Evolutionary conservation across 2,888 invertebrate genomes (phyloP).

Genomic region (Neria commutata): DNA sequence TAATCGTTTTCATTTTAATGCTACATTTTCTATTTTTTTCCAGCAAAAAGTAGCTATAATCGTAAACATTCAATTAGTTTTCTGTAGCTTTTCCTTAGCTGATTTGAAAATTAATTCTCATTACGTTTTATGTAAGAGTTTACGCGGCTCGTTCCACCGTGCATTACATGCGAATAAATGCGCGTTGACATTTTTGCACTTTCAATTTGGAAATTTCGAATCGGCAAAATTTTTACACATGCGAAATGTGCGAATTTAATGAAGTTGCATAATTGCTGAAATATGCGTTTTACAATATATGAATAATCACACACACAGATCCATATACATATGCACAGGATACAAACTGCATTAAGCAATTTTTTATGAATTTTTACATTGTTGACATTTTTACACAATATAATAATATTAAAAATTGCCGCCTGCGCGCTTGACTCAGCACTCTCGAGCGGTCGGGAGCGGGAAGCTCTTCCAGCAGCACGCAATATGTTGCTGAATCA

Average conservation of each 20-base stretch:
- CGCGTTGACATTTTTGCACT: conserved; percentile 28
- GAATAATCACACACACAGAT: neutral
- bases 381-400: neutral
- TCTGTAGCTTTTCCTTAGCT: too few species aligned
- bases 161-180: neutral
- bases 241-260: conserved; percentile 47
- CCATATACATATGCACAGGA: neutral
- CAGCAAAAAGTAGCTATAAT: too few species aligned
- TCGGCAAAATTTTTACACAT: too few species aligned
- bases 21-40: too few species aligned
- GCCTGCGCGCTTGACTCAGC: too few species aligned
- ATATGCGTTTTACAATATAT: conserved; percentile 26
- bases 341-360: neutral
- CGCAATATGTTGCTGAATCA: conserved; percentile 3
- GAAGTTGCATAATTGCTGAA: conserved; percentile 46
- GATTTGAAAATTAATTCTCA: too few species aligned
- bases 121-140: too few species aligned
- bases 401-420: too few species aligned
- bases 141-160: too few species aligned
- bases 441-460: neutral
- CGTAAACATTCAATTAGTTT: too few species aligned
- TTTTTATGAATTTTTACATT: neutral
- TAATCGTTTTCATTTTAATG: too few species aligned
- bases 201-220: conserved; percentile 34
- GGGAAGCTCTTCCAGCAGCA: neutral